A percentile compares a stretch with the other conserved stretches of the same genome.
phyloP scores from a whole-genome alignment of 2,888 invertebrate species.

The Campopleginae sp. region DNA sequence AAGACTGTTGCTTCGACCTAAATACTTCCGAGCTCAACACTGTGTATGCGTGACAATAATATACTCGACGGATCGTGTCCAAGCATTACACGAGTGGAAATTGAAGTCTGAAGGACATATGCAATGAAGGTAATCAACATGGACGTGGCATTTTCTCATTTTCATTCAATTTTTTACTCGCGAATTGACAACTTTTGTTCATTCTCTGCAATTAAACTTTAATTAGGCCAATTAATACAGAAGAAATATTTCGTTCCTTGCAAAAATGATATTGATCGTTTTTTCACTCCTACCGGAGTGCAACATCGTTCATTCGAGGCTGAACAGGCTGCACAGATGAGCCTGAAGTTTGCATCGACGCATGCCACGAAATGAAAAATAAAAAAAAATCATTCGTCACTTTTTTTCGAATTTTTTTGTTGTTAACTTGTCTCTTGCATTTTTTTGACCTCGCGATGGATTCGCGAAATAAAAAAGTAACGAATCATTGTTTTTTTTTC shows the following conservation, averaged over 20 bases:
- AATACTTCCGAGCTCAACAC: slow-evolving; percentile 39
- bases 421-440: no score
- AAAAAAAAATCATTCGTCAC: no score
- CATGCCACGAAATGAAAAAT: no score
- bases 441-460: no score
- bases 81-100: slow-evolving; percentile 6
- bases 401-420: no score
- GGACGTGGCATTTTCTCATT: neutral
- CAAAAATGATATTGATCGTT: neutral
- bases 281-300: neutral
- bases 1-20: slow-evolving; percentile 61
- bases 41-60: slow-evolving; percentile 35
- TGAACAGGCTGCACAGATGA: no score
- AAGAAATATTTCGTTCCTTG: neutral
- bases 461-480: no score
- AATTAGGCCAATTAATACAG: neutral
- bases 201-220: neutral
- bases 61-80: slow-evolving; percentile 11
- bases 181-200: neutral
- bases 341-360: no score
- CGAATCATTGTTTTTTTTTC: no score
- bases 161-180: neutral
- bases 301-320: neutral
- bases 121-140: neutral
- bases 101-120: neutral